Evolutionary conservation across 2,888 invertebrate species (phyloP), one percentile per base, ranked within the genome.

Genomic region (Malacosoma neustria): DNA sequence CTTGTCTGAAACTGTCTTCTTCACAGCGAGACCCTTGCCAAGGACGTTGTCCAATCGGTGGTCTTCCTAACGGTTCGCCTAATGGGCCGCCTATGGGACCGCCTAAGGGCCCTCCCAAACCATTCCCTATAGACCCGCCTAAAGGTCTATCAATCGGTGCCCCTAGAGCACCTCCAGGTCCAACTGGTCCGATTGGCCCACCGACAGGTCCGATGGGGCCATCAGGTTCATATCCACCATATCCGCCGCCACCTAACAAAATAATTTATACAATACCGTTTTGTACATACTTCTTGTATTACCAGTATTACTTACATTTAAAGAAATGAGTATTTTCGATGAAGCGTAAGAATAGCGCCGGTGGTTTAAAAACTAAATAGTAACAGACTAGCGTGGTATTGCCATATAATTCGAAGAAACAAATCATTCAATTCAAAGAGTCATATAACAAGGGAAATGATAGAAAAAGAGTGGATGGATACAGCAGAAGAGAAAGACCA

Each of bases 1-100:
- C 90, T 85, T 95, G 94, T 66, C 93, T 92, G 65, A 94, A 95
- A 59, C 91, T 92, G 55, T 94, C 94, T 38, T 94, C 94, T 51
- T 95, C 95, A 61, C 95, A 95, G 45, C 93, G 87, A 1, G 90
- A 89, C 38, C 85, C 79, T 57, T 81, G 77, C 77, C 77, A 75
- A 4, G 81, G 74, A 42, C 82, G 54, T 33, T 72, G 68, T 12
- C 72, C 72, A 4, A 72, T 51, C 11, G 72, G 68, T 7, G 76
- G 77, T 34, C 73, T 64, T 6, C 65, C 80, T 1, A 72, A 60
- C 29, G 73, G 72, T 13, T 55, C 46, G 37, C 61, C 65, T 33
- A 67, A 49, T 1, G 74, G 79, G 0, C 74, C 75, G 1, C 75
- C 80, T 2, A 73, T 51, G 2, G 71, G 65, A 6, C 68, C 70